phyloP scores from a whole-genome alignment of 2,797 vertebrate genomes.

The Falco naumanni region DNA sequence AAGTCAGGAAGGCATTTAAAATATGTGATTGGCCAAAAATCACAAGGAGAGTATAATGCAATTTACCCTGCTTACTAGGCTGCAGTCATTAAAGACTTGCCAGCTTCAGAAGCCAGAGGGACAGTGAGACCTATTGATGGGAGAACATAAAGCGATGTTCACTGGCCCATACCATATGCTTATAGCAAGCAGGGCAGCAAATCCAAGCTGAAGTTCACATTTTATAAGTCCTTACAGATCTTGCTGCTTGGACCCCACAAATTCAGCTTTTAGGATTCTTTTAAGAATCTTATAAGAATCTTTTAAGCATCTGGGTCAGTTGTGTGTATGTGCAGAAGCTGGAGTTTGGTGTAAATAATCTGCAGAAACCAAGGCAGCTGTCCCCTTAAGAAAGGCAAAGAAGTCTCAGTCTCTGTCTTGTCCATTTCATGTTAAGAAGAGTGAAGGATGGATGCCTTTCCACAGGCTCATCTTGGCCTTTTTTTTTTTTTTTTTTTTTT shows the following conservation, averaged over 20 bases:
- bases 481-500: not conserved
- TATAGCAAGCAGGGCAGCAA: not conserved
- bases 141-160: not conserved
- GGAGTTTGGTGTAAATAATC: not conserved
- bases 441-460: not conserved
- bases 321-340: not conserved
- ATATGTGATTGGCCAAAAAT: not conserved
- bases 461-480: not conserved
- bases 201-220: not conserved
- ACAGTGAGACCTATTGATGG: not conserved
- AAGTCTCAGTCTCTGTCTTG: not conserved
- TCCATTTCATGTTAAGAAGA: not conserved
- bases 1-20: not conserved
- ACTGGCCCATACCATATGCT: not conserved
- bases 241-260: not conserved
- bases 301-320: not conserved
- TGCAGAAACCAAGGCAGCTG: not conserved
- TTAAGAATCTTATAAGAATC: not conserved
- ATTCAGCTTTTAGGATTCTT: not conserved
- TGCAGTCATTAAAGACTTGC: not conserved
- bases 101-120: not conserved
- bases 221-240: not conserved
- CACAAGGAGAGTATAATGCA: not conserved
- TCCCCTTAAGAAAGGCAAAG: not conserved
- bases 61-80: not conserved